phyloP scores from a whole-genome alignment of 1,140 invertebrate species.

The Hyles vespertilio region DNA sequence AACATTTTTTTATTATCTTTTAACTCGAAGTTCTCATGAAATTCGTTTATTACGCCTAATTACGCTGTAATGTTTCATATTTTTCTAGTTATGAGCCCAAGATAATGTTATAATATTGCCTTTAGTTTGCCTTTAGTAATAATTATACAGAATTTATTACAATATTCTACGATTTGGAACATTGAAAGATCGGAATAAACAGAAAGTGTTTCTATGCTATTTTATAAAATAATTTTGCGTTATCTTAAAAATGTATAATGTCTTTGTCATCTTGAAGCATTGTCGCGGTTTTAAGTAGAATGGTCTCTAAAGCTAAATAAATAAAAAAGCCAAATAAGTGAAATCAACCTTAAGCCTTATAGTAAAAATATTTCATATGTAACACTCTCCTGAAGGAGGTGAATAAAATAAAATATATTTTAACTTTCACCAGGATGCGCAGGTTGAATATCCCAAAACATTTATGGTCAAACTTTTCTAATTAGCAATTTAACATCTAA shows the following conservation, averaged over 20 bases:
- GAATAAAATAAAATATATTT: conserved; percentile 8
- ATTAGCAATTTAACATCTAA: conserved; percentile 11
- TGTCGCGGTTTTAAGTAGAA: background rate
- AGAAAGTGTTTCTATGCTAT: no score
- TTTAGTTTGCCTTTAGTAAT: no score
- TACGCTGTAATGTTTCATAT: no score
- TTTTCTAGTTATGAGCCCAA: no score
- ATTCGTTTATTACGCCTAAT: conserved; percentile 1
- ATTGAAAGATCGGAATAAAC: no score
- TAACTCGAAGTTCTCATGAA: background rate
- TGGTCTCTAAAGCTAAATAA: background rate
- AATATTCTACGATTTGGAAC: no score
- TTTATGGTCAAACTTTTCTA: conserved; percentile 9
- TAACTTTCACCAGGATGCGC: conserved; percentile 2
- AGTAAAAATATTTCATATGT: no score
- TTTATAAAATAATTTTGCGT: no score
- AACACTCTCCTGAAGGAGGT: no score
- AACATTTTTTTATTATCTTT: conserved; percentile 12
- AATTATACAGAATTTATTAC: no score
- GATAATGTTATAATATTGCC: no score
- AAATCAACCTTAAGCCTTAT: background rate
- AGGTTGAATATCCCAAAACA: conserved; percentile 2
- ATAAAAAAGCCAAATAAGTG: background rate
- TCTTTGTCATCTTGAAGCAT: background rate
- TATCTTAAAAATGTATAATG: no score